Percentiles rank a stretch among this genome's conserved stretches.
phyloP scores from a whole-genome alignment of 1,140 invertebrate species.

The Drosophila watanabei region DNA sequence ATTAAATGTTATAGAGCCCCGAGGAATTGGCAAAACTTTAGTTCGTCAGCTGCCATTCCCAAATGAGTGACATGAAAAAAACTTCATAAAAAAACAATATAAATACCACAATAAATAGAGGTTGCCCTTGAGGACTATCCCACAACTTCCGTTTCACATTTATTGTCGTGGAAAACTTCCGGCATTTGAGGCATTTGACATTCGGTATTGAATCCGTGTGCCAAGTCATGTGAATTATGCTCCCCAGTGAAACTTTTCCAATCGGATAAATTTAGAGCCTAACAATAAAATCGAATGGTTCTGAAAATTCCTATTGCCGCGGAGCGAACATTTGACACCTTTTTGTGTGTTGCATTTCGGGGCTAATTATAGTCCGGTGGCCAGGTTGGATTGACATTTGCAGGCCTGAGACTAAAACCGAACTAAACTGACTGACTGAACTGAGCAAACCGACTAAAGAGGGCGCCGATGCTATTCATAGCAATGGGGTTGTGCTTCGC shows the following conservation, averaged over 20 bases:
- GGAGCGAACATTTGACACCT: conserved; percentile 61
- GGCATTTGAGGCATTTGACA: conserved; percentile 49
- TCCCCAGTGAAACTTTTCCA: conserved; percentile 50
- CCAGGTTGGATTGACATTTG: conserved; percentile 69
- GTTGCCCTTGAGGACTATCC: conserved; percentile 73
- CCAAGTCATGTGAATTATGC: conserved; percentile 71
- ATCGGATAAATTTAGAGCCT: conserved; percentile 67
- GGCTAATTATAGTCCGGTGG: conserved; percentile 70
- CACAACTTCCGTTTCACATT: conserved; percentile 66
- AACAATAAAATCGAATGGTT: conserved; percentile 15
- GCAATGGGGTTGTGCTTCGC: conserved; percentile 67
- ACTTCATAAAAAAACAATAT: background rate
- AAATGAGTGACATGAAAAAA: conserved; percentile 40
- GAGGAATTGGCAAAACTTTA: conserved; percentile 29
- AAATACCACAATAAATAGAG: conserved; percentile 14
- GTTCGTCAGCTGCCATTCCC: conserved; percentile 17
- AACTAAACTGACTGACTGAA: conserved; percentile 14
- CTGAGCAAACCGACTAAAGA: conserved; percentile 42
- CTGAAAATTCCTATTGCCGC: background rate
- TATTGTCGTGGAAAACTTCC: conserved; percentile 58
- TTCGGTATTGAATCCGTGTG: conserved; percentile 48
- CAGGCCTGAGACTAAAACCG: conserved; percentile 44
- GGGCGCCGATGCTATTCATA: conserved; percentile 63
- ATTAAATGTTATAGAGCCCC: conserved; percentile 61
- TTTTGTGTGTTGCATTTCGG: conserved; percentile 46